Evolutionary conservation across 1,140 invertebrate species (phyloP), one percentile per base, ranked within the genome.

Genomic region (Drosophila nebulosa): DNA sequence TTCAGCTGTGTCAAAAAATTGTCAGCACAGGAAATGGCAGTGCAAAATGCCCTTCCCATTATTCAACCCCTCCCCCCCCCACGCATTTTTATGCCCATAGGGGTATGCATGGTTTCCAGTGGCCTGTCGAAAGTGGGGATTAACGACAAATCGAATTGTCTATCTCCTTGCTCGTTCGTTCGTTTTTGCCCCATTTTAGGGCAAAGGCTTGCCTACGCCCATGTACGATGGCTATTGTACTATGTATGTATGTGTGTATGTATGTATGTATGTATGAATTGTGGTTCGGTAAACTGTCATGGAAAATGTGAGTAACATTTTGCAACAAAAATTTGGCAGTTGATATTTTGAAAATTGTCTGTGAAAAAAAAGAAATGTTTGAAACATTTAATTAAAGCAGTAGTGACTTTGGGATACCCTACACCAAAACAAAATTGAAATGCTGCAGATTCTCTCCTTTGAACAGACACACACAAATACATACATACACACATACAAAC

Each of bases 1-100:
- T 85, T 86, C 80, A 85, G 80, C 80, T 86, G 78, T 78, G 81
- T 86, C 81, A 86, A 86, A 86, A 77, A 88, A 88, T 88, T 86
- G 83, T 86, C 81, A 86, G 66, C 81, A 69, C 74, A 66, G 69
- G 65, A 77, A 84, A 79, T 79, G 75, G 64, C 64, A 83, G 77
- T 81, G 59, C 70, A 75, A 78, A 78, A 73, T 79, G 74, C 26
- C 52, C 65, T 58, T 39, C 32, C 39, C 27, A 50, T 18, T 39
- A 14, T 46, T 21, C 18, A 10, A 6, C 27, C 53, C 46, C 24
- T 6, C 14, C 46, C 27, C 7, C 4, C 27, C 53, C 46, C 24
- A 4, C 14, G 36, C 27, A 21, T 21, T 21, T 7, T 2, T 6
- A 46, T 46, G 16, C 16, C 5, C 16, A 46, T 46, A 21, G 12